phyloP scores from a whole-genome alignment of 1,140 invertebrate genomes.

The Papilio glaucus region DNA sequence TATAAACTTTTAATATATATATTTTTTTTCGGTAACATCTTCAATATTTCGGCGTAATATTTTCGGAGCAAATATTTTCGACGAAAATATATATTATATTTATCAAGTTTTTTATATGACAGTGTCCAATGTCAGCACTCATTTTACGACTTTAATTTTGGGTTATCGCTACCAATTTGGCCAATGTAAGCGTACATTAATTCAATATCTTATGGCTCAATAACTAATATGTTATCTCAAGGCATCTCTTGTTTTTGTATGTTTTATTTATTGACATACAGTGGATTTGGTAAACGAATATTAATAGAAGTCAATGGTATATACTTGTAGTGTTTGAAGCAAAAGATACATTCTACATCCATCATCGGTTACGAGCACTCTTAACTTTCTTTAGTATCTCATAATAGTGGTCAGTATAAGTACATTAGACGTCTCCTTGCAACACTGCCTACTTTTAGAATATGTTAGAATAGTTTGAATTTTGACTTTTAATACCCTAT shows the following conservation, averaged over 20 bases:
- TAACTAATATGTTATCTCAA: slow-evolving; percentile 71
- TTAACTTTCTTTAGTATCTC: too few species aligned
- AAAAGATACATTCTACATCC: too few species aligned
- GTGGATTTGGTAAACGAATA: neutral
- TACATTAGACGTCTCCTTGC: too few species aligned
- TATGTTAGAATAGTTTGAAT: too few species aligned
- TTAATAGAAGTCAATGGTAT: neutral
- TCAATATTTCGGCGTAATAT: too few species aligned
- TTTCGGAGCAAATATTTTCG: slow-evolving; percentile 50
- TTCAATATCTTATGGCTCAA: slow-evolving; percentile 66
- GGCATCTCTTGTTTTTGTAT: slow-evolving; percentile 54
- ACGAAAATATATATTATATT: slow-evolving; percentile 58
- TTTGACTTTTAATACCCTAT: too few species aligned
- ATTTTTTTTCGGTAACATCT: slow-evolving; percentile 51
- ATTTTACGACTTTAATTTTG: slow-evolving; percentile 63
- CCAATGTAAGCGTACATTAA: slow-evolving; percentile 75
- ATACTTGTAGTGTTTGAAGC: too few species aligned
- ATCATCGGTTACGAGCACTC: too few species aligned
- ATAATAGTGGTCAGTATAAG: too few species aligned
- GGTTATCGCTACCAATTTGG: slow-evolving; percentile 65
- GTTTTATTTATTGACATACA: slow-evolving; percentile 43
- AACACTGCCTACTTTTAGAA: too few species aligned
- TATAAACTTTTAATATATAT: slow-evolving; percentile 64
- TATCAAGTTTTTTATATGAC: slow-evolving; percentile 35
- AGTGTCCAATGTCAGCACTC: slow-evolving; percentile 66